Evolutionary conservation across 2,113 vertebrate species (phyloP).

Genomic region (Hydrochoerus hydrochaeris): DNA sequence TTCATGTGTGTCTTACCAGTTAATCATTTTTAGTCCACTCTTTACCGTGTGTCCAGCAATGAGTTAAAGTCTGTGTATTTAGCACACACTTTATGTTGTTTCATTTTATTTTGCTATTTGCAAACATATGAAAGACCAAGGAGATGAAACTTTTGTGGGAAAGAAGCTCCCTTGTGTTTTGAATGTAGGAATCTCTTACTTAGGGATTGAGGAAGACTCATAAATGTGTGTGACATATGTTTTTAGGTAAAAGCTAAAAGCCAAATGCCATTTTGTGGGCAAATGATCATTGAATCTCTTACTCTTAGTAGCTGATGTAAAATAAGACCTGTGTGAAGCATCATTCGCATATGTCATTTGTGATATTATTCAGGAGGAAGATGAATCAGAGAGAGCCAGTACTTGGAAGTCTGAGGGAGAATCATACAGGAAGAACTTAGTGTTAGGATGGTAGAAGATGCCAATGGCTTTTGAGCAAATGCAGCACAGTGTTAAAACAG

Average conservation of each 20-base stretch:
- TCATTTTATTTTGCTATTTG: background rate
- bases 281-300: background rate
- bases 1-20: background rate
- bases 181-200: background rate
- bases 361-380: background rate
- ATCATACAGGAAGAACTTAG: background rate
- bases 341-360: background rate
- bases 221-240: background rate
- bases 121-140: background rate
- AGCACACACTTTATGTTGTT: background rate
- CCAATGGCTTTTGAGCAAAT: background rate
- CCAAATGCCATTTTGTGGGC: background rate
- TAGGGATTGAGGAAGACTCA: background rate
- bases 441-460: background rate
- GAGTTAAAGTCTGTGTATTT: background rate
- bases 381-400: background rate
- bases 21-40: background rate
- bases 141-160: background rate
- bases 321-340: background rate
- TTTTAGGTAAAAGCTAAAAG: background rate
- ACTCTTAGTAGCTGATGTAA: background rate
- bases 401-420: background rate
- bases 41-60: background rate
- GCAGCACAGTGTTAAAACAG: background rate
- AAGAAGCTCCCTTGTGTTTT: background rate